A percentile compares a stretch with the other conserved stretches of the same genome.
Conservation (phyloP, 2,888 invertebrate genomes). For the Drosophila ezoana region DNA sequence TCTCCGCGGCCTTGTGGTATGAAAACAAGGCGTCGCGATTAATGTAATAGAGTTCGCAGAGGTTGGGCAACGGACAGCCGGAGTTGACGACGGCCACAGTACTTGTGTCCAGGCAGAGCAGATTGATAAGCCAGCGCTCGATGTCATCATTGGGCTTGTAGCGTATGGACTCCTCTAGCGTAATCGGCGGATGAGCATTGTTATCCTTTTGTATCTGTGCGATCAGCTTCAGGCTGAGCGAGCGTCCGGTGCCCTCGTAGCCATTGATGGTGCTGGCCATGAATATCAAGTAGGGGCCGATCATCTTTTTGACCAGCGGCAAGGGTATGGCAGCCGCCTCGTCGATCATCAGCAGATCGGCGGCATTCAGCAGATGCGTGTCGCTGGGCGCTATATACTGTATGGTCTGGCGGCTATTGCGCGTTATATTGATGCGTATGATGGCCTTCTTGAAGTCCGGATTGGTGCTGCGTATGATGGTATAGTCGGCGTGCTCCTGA, state of each 20-base stretch:
- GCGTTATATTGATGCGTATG: conserved; percentile 95
- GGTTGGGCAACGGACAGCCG: conserved; percentile 95
- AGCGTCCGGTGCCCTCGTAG: conserved; percentile 99
- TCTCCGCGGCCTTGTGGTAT: conserved; percentile 96
- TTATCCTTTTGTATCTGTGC: conserved; percentile 91
- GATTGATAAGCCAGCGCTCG: conserved; percentile 95
- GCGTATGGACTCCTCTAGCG: conserved; percentile 97
- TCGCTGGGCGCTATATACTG: conserved; percentile 99
- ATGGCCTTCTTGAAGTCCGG: conserved; percentile 98
- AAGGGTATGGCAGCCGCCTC: conserved; percentile 99
- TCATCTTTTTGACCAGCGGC: conserved; percentile 94
- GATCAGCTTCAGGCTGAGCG: conserved; percentile 96
- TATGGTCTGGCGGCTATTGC: conserved; percentile 96
- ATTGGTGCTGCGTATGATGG: conserved; percentile 96
- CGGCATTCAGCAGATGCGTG: conserved; percentile 94
- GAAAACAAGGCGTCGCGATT: conserved; percentile 98
- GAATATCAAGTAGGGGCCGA: conserved; percentile 96
- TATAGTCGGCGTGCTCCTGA: conserved; percentile 98
- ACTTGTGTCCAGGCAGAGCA: conserved; percentile 96
- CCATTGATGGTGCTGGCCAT: conserved; percentile 99
- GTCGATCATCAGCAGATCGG: conserved; percentile 97
- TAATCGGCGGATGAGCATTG: conserved; percentile 86
- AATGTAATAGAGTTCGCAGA: conserved; percentile 95
- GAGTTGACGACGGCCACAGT: conserved; percentile 87
- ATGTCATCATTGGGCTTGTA: conserved; percentile 94